Percentiles rank a stretch among this genome's conserved stretches.
Evolutionary conservation across 2,888 invertebrate species (phyloP).

Genomic region (Lucinisca nassula): DNA sequence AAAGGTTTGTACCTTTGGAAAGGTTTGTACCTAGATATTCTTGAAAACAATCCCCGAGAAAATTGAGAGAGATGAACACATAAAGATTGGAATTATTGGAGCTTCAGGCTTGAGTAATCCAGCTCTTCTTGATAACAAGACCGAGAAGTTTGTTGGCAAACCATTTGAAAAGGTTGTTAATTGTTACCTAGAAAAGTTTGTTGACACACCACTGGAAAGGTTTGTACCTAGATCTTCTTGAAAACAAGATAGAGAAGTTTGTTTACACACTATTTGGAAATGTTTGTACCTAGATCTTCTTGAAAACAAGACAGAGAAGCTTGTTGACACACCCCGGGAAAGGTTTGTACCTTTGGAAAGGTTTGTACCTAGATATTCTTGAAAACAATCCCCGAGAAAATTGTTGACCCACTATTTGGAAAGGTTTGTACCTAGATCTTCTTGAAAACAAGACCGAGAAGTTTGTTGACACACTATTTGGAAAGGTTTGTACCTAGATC

Average conservation of each 20-base stretch:
- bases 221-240: constrained; percentile 93
- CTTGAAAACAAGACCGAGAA: constrained; percentile 92
- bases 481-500: constrained; percentile 91
- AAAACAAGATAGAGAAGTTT: constrained; percentile 91
- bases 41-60: no score
- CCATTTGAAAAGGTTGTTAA: constrained; percentile 94
- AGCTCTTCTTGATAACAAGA: constrained; percentile 92
- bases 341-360: no score
- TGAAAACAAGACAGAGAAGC: constrained; percentile 91
- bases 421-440: constrained; percentile 91
- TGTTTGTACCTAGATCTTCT: constrained; percentile 93
- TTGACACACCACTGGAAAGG: constrained; percentile 95
- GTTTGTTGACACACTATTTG: constrained; percentile 93
- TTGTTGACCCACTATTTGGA: constrained; percentile 94
- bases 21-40: no score
- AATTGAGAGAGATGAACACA: no score
- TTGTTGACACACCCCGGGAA: constrained; percentile 93
- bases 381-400: constrained; percentile 91
- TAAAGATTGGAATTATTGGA: constrained; percentile 97
- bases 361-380: no score
- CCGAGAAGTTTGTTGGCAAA: constrained; percentile 91
- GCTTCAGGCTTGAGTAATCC: constrained; percentile 98
- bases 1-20: no score
- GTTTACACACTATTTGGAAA: constrained; percentile 94
- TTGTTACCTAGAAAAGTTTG: constrained; percentile 90